phyloP scores from a whole-genome alignment of 2,888 invertebrate genomes.

The Cetonia aurata region DNA sequence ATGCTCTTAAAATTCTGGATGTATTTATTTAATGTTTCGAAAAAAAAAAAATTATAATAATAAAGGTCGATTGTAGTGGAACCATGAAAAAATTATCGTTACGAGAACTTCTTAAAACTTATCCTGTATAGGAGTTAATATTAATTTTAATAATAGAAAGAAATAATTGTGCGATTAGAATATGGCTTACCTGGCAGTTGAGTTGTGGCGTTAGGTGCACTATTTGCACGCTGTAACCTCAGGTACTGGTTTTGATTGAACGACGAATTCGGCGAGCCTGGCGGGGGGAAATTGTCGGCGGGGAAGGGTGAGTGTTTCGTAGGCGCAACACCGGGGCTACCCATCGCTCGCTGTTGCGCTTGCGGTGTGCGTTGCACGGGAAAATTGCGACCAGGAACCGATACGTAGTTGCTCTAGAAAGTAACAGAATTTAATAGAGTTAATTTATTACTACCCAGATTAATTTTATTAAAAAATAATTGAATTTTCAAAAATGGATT shows the following conservation, averaged over 20 bases:
- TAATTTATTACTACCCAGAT: neutral
- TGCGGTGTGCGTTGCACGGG: constrained; percentile 55
- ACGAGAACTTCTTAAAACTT: constrained; percentile 40
- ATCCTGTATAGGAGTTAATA: constrained; percentile 20
- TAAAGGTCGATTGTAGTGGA: constrained; percentile 6
- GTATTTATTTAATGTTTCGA: constrained; percentile 1
- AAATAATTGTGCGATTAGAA: neutral
- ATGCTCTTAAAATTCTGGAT: constrained; percentile 40
- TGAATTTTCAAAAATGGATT: too few species aligned
- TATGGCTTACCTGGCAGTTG: constrained; percentile 71
- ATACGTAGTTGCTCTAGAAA: constrained; percentile 56
- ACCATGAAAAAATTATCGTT: neutral
- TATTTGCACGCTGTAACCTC: constrained; percentile 73
- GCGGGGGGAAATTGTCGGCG: constrained; percentile 68
- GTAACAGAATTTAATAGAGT: too few species aligned
- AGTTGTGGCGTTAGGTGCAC: constrained; percentile 71
- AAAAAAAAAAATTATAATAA: constrained; percentile 17
- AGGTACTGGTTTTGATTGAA: constrained; percentile 65
- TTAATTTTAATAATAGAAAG: neutral
- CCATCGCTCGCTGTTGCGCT: constrained; percentile 65
- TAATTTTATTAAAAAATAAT: constrained; percentile 4
- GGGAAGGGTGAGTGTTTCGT: constrained; percentile 72
- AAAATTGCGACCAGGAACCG: constrained; percentile 56
- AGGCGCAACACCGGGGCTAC: constrained; percentile 69
- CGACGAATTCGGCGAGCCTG: constrained; percentile 69